phyloP scores from a whole-genome alignment of 1,140 invertebrate genomes.

The Camponotus pennsylvanicus region DNA sequence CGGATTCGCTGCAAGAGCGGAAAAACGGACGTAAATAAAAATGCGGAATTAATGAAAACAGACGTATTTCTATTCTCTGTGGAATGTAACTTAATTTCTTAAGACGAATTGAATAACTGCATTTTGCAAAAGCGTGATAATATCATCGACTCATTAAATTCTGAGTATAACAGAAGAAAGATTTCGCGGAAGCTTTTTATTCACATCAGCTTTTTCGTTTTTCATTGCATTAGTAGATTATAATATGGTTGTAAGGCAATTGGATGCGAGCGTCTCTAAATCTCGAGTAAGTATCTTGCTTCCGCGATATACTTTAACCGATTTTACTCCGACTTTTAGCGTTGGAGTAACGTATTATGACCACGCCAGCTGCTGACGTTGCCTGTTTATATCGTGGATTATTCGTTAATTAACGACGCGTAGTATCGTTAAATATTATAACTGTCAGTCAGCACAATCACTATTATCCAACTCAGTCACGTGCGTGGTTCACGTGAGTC shows the following conservation, averaged over 20 bases:
- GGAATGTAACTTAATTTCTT: neutral
- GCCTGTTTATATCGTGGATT: conserved; percentile 47
- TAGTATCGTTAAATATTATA: conserved; percentile 51
- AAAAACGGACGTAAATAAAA: conserved; percentile 19
- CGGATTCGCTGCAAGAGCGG: neutral
- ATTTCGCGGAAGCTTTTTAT: neutral
- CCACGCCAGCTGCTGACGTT: conserved; percentile 7
- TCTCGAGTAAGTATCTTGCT: conserved; percentile 45
- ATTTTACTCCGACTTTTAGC: too few species aligned
- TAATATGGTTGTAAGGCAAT: conserved; percentile 89
- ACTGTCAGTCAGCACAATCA: conserved; percentile 33
- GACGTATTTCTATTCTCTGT: neutral
- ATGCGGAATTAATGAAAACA: conserved; percentile 15
- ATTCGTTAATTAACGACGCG: conserved; percentile 67
- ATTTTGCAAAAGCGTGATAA: neutral
- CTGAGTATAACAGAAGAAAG: neutral
- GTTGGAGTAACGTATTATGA: conserved; percentile 61
- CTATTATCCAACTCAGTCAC: neutral
- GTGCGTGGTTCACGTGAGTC: neutral
- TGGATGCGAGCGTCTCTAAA: conserved; percentile 36
- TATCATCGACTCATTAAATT: neutral
- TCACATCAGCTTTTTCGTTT: neutral
- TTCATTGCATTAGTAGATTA: conserved; percentile 38
- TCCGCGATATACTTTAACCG: conserved; percentile 40
- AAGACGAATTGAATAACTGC: conserved; percentile 5